Evolutionary conservation across 2,113 vertebrate species (phyloP).

Genomic region (Myiozetetes cayanensis): DNA sequence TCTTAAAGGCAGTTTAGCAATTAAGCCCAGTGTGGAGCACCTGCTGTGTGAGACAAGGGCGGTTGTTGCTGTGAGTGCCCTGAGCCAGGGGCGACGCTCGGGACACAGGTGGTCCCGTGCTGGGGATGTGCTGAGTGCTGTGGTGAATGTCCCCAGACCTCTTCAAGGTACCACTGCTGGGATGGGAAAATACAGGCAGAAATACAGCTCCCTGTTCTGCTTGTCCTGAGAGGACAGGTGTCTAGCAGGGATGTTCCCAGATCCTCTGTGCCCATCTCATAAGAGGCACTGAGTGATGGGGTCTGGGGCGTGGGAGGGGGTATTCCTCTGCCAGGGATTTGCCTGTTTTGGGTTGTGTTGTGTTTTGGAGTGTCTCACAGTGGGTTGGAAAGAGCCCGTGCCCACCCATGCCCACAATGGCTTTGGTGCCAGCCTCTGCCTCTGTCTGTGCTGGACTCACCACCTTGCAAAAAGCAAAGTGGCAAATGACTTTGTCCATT

Average conservation of each 20-base stretch:
- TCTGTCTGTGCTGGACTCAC: neutral
- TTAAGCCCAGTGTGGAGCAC: neutral
- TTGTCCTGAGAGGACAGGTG: neutral
- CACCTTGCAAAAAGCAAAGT: neutral
- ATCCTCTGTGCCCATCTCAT: neutral
- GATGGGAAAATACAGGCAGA: neutral
- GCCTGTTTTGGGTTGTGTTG: neutral
- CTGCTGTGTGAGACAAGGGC: neutral
- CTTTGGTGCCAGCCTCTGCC: neutral
- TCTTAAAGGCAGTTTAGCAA: constrained; percentile 48
- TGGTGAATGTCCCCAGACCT: neutral
- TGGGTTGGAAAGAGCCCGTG: neutral
- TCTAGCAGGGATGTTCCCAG: neutral
- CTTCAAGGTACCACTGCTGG: rapidly evolving
- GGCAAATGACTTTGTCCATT: neutral
- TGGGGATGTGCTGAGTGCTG: neutral
- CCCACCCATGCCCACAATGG: rapidly evolving
- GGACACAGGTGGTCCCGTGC: rapidly evolving
- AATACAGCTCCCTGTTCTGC: neutral
- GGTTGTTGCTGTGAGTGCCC: neutral
- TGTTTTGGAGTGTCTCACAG: neutral
- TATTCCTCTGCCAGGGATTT: neutral
- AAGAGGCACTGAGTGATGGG: rapidly evolving
- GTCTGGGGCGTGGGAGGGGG: rapidly evolving
- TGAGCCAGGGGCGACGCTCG: neutral